A percentile compares a stretch with the other conserved stretches of the same genome.
Conservation (phyloP, 2,113 vertebrate species). For the Oenanthe oenanthe region DNA sequence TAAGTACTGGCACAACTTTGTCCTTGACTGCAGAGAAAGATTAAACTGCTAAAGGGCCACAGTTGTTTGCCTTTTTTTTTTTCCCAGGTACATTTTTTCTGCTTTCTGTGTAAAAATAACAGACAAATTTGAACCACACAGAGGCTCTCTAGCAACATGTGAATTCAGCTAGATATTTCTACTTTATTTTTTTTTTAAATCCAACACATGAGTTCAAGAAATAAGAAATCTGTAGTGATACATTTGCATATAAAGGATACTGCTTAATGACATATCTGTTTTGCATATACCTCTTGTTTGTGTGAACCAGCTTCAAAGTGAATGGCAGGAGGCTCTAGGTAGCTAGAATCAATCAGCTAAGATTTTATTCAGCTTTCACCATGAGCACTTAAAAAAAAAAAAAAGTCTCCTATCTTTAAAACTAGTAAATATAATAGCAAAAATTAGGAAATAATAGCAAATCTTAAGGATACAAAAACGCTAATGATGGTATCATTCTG, state of each 20-base stretch:
- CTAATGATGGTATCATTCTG: constrained; percentile 70
- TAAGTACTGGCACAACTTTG: background rate
- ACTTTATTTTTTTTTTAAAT: background rate
- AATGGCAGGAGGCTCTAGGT: background rate
- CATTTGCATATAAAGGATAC: background rate
- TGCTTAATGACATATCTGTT: background rate
- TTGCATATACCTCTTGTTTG: background rate
- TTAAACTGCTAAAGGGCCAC: background rate
- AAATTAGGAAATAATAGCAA: constrained; percentile 36
- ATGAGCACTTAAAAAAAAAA: background rate
- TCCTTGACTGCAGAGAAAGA: background rate
- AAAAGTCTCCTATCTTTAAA: background rate
- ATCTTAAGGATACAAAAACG: constrained; percentile 41
- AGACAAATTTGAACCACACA: background rate
- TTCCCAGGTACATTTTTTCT: background rate
- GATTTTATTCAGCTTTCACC: background rate
- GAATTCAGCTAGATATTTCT: background rate
- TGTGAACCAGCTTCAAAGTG: background rate
- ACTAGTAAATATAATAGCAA: background rate
- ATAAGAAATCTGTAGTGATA: background rate
- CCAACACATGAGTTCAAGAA: background rate
- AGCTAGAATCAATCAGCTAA: background rate
- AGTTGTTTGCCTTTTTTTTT: background rate
- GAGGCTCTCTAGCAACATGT: background rate
- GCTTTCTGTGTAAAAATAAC: background rate